phyloP scores from a whole-genome alignment of 1,140 invertebrate genomes.

The Paraescarpia echinospica region DNA sequence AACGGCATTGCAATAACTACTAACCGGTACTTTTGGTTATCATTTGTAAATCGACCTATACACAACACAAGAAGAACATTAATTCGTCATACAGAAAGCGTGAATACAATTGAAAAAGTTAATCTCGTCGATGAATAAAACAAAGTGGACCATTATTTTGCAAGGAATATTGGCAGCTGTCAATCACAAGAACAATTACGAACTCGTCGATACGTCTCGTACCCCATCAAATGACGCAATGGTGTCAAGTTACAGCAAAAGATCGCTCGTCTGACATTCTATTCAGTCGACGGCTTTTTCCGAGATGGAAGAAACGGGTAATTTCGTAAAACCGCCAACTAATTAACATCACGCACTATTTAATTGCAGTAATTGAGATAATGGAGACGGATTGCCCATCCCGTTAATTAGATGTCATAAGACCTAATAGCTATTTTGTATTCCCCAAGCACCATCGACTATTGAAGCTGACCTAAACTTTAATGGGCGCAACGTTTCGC shows the following conservation, averaged over 20 bases:
- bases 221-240: background rate
- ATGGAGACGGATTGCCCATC: background rate
- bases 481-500: background rate
- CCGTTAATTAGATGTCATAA: background rate
- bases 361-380: background rate
- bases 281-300: background rate
- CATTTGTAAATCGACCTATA: background rate
- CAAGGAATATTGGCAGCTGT: background rate
- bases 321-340: background rate
- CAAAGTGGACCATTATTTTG: background rate
- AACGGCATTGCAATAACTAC: no score
- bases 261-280: background rate
- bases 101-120: background rate
- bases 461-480: background rate
- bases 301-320: background rate
- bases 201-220: background rate
- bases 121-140: background rate
- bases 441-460: background rate
- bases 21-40: no score
- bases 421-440: background rate
- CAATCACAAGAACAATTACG: background rate
- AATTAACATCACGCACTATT: background rate
- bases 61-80: background rate
- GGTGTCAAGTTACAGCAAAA: background rate
- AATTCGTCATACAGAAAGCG: background rate